A percentile compares a stretch with the other conserved stretches of the same genome.
These are phyloP conservation scores for Drosophila anceps DNA, from an alignment of 2,888 invertebrate genomes.

Conservation along the genomic window DNA sequence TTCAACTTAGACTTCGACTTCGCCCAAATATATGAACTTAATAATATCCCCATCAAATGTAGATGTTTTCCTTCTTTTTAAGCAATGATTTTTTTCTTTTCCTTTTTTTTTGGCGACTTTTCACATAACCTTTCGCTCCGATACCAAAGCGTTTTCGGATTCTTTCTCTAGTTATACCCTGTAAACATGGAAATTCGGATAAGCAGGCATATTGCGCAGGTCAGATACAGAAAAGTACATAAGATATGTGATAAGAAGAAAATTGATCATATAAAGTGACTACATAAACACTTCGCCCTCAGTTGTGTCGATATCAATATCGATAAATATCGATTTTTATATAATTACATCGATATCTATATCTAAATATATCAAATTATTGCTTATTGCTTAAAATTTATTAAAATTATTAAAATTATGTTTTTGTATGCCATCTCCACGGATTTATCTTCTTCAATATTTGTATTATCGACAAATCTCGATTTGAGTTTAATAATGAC, in stretches of 20 bases:
- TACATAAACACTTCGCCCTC: too few species aligned
- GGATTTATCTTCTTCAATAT: too few species aligned
- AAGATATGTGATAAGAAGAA: background rate
- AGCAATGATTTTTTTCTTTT: slow-evolving; percentile 46
- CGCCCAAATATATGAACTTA: slow-evolving; percentile 52
- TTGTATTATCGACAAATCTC: too few species aligned
- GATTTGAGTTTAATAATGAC: too few species aligned
- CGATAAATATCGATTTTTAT: too few species aligned
- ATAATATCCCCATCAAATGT: slow-evolving; percentile 62
- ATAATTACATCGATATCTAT: too few species aligned
- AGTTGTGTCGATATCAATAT: too few species aligned
- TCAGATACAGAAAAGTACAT: background rate
- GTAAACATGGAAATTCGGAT: background rate
- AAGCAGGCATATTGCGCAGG: background rate
- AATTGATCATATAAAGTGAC: too few species aligned
- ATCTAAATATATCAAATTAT: too few species aligned
- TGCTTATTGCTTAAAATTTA: too few species aligned
- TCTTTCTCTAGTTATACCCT: background rate
- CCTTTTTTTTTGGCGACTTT: slow-evolving; percentile 17
- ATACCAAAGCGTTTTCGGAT: slow-evolving; percentile 15
- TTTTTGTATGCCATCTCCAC: too few species aligned
- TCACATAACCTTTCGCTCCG: slow-evolving; percentile 1
- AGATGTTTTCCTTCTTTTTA: slow-evolving; percentile 35
- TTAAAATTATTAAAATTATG: too few species aligned
- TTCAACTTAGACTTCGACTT: slow-evolving; percentile 1